Evolutionary conservation across 2,113 vertebrate species (phyloP).

Genomic region (Spea bombifrons): DNA sequence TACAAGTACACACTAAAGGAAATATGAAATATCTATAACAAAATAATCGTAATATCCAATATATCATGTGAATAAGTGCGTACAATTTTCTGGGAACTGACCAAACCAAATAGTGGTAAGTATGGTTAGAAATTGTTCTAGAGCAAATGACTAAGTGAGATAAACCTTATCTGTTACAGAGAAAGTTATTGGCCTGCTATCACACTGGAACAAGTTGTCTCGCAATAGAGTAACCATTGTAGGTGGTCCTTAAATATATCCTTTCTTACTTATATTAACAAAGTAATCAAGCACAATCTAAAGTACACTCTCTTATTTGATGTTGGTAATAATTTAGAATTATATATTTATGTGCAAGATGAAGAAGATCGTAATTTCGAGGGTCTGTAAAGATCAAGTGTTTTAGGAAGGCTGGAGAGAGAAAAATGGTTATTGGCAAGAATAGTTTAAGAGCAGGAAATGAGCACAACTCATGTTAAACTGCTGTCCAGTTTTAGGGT

Average conservation of each 20-base stretch:
- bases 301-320: constrained; percentile 31
- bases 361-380: constrained; percentile 15
- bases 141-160: no score
- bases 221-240: constrained; percentile 8
- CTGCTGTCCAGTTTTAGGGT: constrained; percentile 22
- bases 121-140: no score
- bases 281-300: constrained; percentile 14
- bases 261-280: constrained; percentile 27
- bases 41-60: no score
- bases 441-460: constrained; percentile 22
- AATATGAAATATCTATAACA: no score
- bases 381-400: neutral
- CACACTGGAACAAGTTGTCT: neutral
- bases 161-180: neutral
- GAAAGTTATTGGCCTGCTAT: constrained; percentile 4
- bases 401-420: constrained; percentile 17
- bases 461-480: constrained; percentile 27
- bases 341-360: constrained; percentile 13
- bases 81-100: no score
- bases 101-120: no score
- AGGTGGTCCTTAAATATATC: constrained; percentile 41
- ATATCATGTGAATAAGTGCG: no score
- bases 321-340: constrained; percentile 12
- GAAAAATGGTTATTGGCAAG: constrained; percentile 30
- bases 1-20: no score